Conservation (phyloP, 2,797 vertebrate genomes). For the Bradypodion pumilum region DNA sequence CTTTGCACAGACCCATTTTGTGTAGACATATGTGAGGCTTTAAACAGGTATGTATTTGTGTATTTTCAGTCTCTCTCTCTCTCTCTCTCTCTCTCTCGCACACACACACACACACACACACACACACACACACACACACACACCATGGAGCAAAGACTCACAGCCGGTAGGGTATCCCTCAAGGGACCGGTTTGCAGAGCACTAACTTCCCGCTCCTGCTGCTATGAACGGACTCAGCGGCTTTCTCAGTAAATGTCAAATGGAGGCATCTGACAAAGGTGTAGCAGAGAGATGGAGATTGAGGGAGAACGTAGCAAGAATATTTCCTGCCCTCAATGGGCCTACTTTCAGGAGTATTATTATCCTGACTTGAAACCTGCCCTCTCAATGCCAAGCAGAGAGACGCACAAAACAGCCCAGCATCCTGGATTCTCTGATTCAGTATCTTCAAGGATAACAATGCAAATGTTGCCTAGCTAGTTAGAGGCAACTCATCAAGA, state of each 20-base stretch:
- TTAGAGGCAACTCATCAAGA: not conserved
- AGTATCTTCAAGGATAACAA: not conserved
- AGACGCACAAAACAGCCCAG: not conserved
- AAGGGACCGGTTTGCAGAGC: slow-evolving; percentile 56
- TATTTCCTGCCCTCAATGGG: slow-evolving; percentile 21
- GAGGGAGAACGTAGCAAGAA: not conserved
- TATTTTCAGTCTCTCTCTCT: slow-evolving; percentile 36
- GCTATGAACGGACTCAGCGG: slow-evolving; percentile 24
- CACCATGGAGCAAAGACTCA: slow-evolving; percentile 33
- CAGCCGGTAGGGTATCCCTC: slow-evolving; percentile 61
- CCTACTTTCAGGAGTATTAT: slow-evolving; percentile 14
- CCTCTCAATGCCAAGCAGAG: not conserved
- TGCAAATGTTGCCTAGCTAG: not conserved
- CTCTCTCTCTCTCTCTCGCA: too few relatives aligned
- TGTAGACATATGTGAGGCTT: slow-evolving; percentile 50
- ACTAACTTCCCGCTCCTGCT: slow-evolving; percentile 48
- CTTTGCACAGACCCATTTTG: slow-evolving; percentile 51
- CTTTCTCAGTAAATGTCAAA: slow-evolving; percentile 22
- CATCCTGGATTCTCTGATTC: too few relatives aligned
- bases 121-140: too few relatives aligned
- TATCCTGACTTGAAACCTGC: not conserved
- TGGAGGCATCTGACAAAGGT: not conserved
- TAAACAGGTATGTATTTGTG: slow-evolving; percentile 64
- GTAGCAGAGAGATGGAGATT: slow-evolving; percentile 14
- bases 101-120: too few relatives aligned